Evolutionary conservation across 1,140 invertebrate genomes (phyloP), one percentile per base, ranked within the genome.

Genomic region (Ladona fulva): DNA sequence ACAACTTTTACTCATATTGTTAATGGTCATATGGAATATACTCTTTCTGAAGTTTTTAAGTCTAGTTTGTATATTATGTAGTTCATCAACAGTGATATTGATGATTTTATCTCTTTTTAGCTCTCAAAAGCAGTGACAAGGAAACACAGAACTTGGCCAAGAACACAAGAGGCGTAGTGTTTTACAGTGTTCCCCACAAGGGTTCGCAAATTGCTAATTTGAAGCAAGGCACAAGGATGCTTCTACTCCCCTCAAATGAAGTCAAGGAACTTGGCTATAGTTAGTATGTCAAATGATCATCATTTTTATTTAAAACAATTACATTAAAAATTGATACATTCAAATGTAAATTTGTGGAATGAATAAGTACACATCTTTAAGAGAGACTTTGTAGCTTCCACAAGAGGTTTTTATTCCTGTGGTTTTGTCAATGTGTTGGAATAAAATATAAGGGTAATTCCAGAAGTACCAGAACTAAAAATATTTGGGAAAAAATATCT

Each of bases 131-230:
- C 80, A 83, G 84, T 0, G 85, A 87, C 29, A 81, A 86, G 66
- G 83, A 79, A 7, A 80, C 80, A 19, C 25, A 87, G 80, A 84
- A 85, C 77, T 81, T 94, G 14, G 86, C 88, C 77, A 80, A 87
- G n/a, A 90, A 92, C 80, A 93, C 92, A 7, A 89, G 88, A 82
- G 92, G 90, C 0, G 86, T 95, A 25, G 81, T 94, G 74, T 94
- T 95, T 85, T 95, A 91, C 82, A 93, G 93, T 83, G 93, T 92
- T 37, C 93, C 93, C 7, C 93, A 95, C 84, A 85, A 85, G 80
- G 93, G 93, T 10, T 92, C 92, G 12, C 87, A 89, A 74, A 85
- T 93, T 42, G 92, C 92, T 19, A 89, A 89, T 79, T 86, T 91
- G 14, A 87, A 85, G 78, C 84, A 80, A 76, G 80, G 78, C 74